Evolutionary conservation across 2,888 invertebrate genomes (phyloP).

Genomic region (Mamestra brassicae): DNA sequence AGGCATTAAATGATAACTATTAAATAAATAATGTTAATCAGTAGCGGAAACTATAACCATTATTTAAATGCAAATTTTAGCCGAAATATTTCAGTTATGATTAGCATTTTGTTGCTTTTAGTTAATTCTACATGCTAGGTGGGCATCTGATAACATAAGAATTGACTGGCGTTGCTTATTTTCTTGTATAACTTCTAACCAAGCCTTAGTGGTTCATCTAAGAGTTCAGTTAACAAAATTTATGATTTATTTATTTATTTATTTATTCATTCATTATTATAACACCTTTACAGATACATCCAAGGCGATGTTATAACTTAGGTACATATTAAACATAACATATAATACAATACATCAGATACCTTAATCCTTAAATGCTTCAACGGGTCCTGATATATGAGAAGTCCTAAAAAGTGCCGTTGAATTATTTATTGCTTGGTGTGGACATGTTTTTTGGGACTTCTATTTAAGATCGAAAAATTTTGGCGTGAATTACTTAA

Average conservation of each 20-base stretch:
- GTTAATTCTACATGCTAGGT: slow-evolving; percentile 75
- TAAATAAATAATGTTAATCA: slow-evolving; percentile 75
- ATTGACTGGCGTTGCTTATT: slow-evolving; percentile 52
- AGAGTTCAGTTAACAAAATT: slow-evolving; percentile 17
- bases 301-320: too few species aligned
- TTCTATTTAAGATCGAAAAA: slow-evolving; percentile 22
- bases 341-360: too few species aligned
- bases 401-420: neutral
- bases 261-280: too few species aligned
- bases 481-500: slow-evolving; percentile 51
- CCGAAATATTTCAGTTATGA: slow-evolving; percentile 72
- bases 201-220: slow-evolving; percentile 20
- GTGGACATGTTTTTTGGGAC: slow-evolving; percentile 36
- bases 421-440: slow-evolving; percentile 15
- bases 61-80: slow-evolving; percentile 52
- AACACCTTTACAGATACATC: too few species aligned
- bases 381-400: neutral
- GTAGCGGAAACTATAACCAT: slow-evolving; percentile 66
- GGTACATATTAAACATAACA: too few species aligned
- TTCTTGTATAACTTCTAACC: slow-evolving; percentile 35
- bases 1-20: slow-evolving; percentile 76
- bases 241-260: too few species aligned
- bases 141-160: slow-evolving; percentile 68
- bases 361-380: too few species aligned
- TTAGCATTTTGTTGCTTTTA: slow-evolving; percentile 79